Base-by-base conservation (phyloP, 2,888 invertebrate genomes). In the Leptothorax acervorum region DNA sequence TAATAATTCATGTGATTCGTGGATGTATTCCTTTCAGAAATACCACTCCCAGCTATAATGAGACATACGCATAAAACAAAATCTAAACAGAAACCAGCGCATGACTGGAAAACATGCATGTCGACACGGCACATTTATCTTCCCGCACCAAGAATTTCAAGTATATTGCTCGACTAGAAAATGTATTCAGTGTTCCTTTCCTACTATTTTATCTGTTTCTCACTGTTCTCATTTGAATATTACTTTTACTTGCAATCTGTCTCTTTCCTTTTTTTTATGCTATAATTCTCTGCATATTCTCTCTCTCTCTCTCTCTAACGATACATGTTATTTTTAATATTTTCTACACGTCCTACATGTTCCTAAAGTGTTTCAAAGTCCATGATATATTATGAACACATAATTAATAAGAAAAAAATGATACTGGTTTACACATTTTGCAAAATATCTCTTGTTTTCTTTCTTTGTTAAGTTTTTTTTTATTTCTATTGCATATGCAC, bases 1-100 rank as follows among this genome's bases (percentile, higher is more conserved):
- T 66, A 65, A 85, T 70, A 75, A 73, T 84, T 85, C 85, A 62
- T 85, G 86, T 85, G 84, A 85, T 81, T 55, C 83, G 74, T 85
- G 71, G 63, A 85, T 86, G 60, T 85, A 84, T 87, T 88, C 82
- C 65, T 89, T 89, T 91, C 89, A 90, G 89, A 91, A 82, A 66
- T 68, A 83, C 85, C 87, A 68, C 85, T 87, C 57, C 84, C 81
- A 82, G 45, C 60, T 85, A 71, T 76, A 81, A 86, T 81, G 70
- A 73, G 55, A 51, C 55, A 83, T 68, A 83, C 55, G 83, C 75
- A 63, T 85, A 85, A 84, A 78, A 42, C 83, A 75, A 83, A 78
- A 60, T 51, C 53, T 84, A 85, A 75, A 82, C 76, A 66, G 51
- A 86, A 74, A 78, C 75, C 68, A 78, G 63, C 73, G 82, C 82